Conservation (phyloP, 2,797 vertebrate species). For the Gila robusta region DNA sequence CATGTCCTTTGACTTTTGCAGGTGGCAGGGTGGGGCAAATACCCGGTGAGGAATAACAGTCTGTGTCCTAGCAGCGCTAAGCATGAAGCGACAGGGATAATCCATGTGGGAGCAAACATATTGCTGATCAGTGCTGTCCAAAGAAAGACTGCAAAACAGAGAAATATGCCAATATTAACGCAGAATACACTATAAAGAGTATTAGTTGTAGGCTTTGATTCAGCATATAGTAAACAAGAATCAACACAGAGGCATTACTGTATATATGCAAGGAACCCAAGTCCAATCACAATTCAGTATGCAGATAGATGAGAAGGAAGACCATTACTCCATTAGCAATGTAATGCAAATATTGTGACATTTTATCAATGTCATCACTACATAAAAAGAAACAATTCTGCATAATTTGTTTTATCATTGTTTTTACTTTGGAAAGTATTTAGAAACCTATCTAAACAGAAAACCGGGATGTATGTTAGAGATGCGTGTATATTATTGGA, state of each 20-base stretch:
- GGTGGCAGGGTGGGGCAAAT: conserved; percentile 85
- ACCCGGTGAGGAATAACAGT: conserved; percentile 88
- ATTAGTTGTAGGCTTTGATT: conserved; percentile 2
- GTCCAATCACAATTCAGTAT: not conserved
- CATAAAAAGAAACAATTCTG: not conserved
- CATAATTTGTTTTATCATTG: not conserved
- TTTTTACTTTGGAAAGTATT: not conserved
- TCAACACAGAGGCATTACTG: not conserved
- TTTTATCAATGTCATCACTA: not conserved
- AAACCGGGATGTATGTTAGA: not conserved
- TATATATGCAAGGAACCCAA: not conserved
- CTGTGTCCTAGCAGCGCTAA: conserved; percentile 76
- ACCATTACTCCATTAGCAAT: not conserved
- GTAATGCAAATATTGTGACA: not conserved
- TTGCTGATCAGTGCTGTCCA: not conserved
- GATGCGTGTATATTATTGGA: not conserved
- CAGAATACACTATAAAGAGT: conserved; percentile 1
- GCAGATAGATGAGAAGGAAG: not conserved
- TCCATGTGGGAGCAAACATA: conserved; percentile 84
- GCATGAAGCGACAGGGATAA: conserved; percentile 91
- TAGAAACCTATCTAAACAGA: not conserved
- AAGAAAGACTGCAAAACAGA: conserved; percentile 31
- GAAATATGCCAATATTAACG: not conserved
- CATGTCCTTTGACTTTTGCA: conserved; percentile 76
- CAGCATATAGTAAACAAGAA: not conserved